A percentile compares a stretch with the other conserved stretches of the same genome.
Conservation (phyloP, 2,797 vertebrate species). For the Cyclopterus lumpus region DNA sequence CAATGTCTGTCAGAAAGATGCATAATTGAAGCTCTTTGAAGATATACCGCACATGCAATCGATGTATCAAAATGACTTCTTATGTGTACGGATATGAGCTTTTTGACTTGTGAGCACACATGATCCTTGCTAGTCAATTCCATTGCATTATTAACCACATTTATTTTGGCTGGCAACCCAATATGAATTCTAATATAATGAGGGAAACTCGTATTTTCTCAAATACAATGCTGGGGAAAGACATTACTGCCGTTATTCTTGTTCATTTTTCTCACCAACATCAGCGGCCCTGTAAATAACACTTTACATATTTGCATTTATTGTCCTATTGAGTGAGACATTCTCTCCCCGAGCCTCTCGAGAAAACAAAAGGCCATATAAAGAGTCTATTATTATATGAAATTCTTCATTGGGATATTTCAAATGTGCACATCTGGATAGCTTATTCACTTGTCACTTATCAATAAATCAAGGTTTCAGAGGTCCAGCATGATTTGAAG, state of each 20-base stretch:
- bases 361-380: background rate
- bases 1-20: conserved; percentile 76
- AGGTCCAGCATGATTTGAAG: conserved; percentile 24
- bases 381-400: conserved; percentile 6
- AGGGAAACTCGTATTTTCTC: conserved; percentile 3
- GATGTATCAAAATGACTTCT: conserved; percentile 64
- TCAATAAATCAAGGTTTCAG: conserved; percentile 41
- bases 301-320: conserved; percentile 28
- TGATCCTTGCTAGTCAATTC: conserved; percentile 45
- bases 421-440: conserved; percentile 1
- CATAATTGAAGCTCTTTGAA: conserved; percentile 59
- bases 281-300: conserved; percentile 18
- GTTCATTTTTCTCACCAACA: conserved; percentile 17
- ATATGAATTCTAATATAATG: conserved; percentile 27
- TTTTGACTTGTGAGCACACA: conserved; percentile 37
- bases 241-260: background rate
- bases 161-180: conserved; percentile 5
- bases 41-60: conserved; percentile 51
- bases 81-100: conserved; percentile 37
- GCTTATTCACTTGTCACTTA: conserved; percentile 22
- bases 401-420: conserved; percentile 21
- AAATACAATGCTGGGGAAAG: conserved; percentile 8
- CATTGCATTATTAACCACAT: conserved; percentile 40
- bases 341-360: background rate
- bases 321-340: conserved; percentile 5